Base-by-base conservation (phyloP, 2,888 invertebrate genomes). In the Autographa gamma region DNA sequence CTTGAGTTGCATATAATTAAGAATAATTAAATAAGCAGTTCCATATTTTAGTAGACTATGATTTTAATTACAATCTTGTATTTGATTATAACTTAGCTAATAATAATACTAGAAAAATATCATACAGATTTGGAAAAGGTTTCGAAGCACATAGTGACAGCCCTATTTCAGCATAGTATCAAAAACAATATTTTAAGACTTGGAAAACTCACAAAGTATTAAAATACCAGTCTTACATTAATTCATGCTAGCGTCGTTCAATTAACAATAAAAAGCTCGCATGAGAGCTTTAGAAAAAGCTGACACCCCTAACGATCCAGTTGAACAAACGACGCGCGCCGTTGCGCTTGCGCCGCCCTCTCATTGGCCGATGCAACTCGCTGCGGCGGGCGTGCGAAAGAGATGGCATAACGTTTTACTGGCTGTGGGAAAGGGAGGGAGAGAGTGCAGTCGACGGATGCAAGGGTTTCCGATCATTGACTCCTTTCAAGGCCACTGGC, bases 381-480 rank as follows among this genome's bases (percentile, higher is more conserved):
- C 79, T 86, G 89, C 86, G 86, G 87, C 89, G 86, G 86, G 85
- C 79, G 91, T 71, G 87, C 67, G 91, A 93, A 76, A 71, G 92
- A 84, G 90, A 90, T 77, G 73, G 74, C 31, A 18, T 69, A 77
- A 87, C 62, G 59, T 38, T 74, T 73, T 72, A 60, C 62, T 68
- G 19, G 72, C 74, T 58, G 92, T 72, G 73, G 66, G 91, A 93
- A 85, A 63, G 91, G 80, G 93, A 92, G 69, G 75, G 86, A 34
- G 19, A 14, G 80, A 87, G 80, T 92, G 93, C 93, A 93, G 84
- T 88, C 92, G 91, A 87, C 94, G 95, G 95, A 94, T 93, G 94
- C 93, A 90, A 94, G 94, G 94, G 94, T 92, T 92, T 88, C 92
- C 94, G 95, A 93, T 90, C 95, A 92, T 94, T 95, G 95, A 95